A percentile compares a stretch with the other conserved stretches of the same genome.
phyloP scores from a whole-genome alignment of 2,113 vertebrate genomes.

The Pionites leucogaster region DNA sequence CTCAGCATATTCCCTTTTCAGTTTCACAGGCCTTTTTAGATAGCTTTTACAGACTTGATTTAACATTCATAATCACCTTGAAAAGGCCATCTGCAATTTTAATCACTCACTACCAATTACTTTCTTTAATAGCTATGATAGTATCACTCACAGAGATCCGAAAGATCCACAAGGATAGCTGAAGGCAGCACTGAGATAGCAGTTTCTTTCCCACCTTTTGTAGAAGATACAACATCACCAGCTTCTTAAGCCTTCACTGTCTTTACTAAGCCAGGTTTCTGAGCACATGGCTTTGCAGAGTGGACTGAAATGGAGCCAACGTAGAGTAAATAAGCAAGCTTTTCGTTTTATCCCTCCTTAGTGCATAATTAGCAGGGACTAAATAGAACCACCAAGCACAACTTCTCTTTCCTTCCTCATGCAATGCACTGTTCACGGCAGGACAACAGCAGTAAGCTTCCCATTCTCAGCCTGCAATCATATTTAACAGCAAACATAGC shows the following conservation, averaged over 20 bases:
- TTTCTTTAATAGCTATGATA: constrained; percentile 59
- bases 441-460: neutral
- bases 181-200: neutral
- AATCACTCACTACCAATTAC: constrained; percentile 70
- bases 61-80: constrained; percentile 67
- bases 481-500: neutral
- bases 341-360: neutral
- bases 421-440: neutral
- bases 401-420: neutral
- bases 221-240: neutral
- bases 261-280: neutral
- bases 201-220: neutral
- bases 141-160: constrained; percentile 37
- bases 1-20: neutral
- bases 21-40: constrained; percentile 2
- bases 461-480: neutral
- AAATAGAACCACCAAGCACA: neutral
- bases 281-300: neutral
- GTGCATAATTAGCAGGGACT: accelerated
- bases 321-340: neutral
- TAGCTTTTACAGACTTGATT: constrained; percentile 58
- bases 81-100: constrained; percentile 72
- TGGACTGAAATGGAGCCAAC: neutral
- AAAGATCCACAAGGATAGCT: constrained; percentile 23
- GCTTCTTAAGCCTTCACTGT: neutral